Base-by-base conservation (phyloP, 2,888 invertebrate species). In the Aphelenchoides bicaudatus region DNA sequence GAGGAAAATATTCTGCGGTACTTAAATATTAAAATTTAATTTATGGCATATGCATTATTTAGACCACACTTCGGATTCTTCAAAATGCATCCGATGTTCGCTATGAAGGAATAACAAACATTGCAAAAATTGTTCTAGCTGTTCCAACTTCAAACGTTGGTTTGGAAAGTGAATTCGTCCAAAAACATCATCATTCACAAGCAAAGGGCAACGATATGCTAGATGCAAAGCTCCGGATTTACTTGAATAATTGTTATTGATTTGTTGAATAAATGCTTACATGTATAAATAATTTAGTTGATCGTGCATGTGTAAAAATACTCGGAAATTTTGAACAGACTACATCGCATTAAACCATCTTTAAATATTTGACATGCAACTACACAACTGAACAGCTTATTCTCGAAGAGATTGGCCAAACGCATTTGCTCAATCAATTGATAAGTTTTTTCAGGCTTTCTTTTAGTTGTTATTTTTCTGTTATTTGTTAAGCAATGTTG, bases 181-280 rank as follows among this genome's bases (percentile, higher is more conserved):
- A 19, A 25, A n/a, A 43, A 19, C 8, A 8, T 25, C 23, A 25
- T 21, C 23, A 25, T 21, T 10, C 43, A 43, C 43, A 8, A 21
- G 23, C 43, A 25, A 6, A 25, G 23, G 43, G 25, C 23, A 25
- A 25, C 23, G 21, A 43, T 8, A 19, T 43, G 43, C 23, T 43
- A 25, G 25, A 43, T n/a, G 43, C 43, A 10, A 43, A 43, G 23
- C 43, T 43, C 21, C 16, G 16, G 8, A 25, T 43, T n/a, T 25
- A 43, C 23, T 43, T 43, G 43, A 43, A 43, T 25, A 43, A 43
- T n/a, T n/a, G n/a, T n/a, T n/a, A n/a, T n/a, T n/a, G n/a, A n/a
- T n/a, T n/a, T n/a, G n/a, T n/a, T n/a, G n/a, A n/a, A n/a, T n/a
- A n/a, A n/a, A n/a, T n/a, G n/a, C n/a, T n/a, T n/a, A n/a, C n/a